phyloP scores from a whole-genome alignment of 37 sponge, comb jelly and placozoan genomes.

The Halichondria panicea region DNA sequence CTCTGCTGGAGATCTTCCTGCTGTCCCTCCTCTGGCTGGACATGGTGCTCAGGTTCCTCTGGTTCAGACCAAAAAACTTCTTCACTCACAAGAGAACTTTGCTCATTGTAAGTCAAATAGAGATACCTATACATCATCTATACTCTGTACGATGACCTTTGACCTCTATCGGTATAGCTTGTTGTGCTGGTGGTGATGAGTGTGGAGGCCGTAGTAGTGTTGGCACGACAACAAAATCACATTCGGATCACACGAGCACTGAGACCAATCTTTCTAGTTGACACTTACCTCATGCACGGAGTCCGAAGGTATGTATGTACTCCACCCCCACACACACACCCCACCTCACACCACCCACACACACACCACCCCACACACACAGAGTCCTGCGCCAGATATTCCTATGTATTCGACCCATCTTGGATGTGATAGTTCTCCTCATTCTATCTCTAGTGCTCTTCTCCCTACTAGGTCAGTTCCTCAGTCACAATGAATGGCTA shows the following conservation, averaged over 20 bases:
- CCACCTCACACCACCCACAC: no score
- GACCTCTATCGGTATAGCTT: conserved; percentile 11
- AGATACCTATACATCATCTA: not conserved
- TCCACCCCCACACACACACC: not conserved
- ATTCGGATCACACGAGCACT: conserved; percentile 49
- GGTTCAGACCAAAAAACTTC: conserved; percentile 56
- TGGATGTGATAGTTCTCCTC: conserved; percentile 67
- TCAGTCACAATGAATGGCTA: not conserved
- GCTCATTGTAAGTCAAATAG: conserved; percentile 53
- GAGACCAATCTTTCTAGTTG: conserved; percentile 55
- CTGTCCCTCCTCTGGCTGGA: conserved; percentile 25
- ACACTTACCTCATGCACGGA: conserved; percentile 52
- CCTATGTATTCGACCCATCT: conserved; percentile 45
- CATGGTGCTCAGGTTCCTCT: conserved; percentile 32
- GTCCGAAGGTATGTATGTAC: conserved; percentile 48
- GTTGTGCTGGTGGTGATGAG: conserved; percentile 45
- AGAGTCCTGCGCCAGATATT: conserved; percentile 66
- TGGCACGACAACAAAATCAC: conserved; percentile 24
- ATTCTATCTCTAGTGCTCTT: conserved; percentile 56
- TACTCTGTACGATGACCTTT: not conserved
- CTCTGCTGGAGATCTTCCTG: conserved; percentile 31
- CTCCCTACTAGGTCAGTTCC: conserved; percentile 50
- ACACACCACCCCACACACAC: no score
- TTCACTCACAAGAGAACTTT: conserved; percentile 38
- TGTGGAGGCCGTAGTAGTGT: conserved; percentile 42